Evolutionary conservation across 2,797 vertebrate species (phyloP).

Genomic region (Bradypodion pumilum): DNA sequence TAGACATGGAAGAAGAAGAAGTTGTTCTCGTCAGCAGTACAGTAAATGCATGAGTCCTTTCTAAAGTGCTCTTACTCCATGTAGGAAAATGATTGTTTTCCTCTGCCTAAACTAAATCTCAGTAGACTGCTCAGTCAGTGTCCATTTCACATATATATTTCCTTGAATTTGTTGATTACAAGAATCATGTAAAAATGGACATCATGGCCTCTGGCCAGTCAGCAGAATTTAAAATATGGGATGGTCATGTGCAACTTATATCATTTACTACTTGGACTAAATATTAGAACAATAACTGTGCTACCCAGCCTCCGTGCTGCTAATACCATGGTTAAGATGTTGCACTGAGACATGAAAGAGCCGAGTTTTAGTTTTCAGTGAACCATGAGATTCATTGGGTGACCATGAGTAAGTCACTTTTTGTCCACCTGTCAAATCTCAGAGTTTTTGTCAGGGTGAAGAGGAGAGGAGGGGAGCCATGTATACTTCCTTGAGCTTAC

Average conservation of each 20-base stretch:
- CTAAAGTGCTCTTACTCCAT: neutral
- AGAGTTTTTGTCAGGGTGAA: neutral
- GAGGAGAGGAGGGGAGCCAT: neutral
- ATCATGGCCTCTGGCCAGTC: neutral
- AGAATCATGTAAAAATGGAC: neutral
- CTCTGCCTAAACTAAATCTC: neutral
- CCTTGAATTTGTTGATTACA: neutral
- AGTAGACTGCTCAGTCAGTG: neutral
- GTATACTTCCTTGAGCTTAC: neutral
- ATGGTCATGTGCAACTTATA: neutral
- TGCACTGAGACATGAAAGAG: neutral
- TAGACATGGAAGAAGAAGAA: too few relatives aligned
- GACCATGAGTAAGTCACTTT: neutral
- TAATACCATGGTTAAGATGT: neutral
- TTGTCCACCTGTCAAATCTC: neutral
- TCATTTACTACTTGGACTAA: neutral
- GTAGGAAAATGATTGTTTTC: neutral
- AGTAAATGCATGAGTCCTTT: constrained; percentile 10
- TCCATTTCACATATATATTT: neutral
- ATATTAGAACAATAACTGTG: too few relatives aligned
- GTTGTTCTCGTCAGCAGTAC: constrained; percentile 8
- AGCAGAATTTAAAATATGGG: neutral
- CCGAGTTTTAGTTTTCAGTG: neutral
- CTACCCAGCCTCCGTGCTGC: neutral
- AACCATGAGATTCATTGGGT: neutral